Conservation (phyloP, 2,888 invertebrate genomes). For the Eristalis tenax region DNA sequence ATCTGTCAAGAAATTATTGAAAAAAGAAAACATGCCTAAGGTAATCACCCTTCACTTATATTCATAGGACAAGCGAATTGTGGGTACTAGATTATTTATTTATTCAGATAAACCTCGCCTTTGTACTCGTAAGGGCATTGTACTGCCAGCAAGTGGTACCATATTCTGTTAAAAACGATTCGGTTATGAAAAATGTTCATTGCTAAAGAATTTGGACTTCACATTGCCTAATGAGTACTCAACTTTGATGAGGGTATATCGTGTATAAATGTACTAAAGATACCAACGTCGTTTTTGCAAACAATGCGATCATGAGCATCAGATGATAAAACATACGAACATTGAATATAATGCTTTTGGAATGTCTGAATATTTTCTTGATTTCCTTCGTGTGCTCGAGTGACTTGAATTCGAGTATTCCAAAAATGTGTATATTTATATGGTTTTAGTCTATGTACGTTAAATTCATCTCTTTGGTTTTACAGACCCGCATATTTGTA, state of each 20-base stretch:
- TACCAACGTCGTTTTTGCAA: background rate
- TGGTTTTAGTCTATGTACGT: no score
- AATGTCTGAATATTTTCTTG: background rate
- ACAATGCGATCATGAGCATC: background rate
- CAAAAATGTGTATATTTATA: no score
- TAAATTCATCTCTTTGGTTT: no score
- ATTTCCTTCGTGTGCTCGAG: no score
- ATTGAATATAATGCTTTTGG: background rate
- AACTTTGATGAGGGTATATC: background rate
- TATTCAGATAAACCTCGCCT: background rate
- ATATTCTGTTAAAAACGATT: background rate
- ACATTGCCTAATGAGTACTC: background rate
- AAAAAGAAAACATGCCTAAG: no score
- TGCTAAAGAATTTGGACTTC: background rate
- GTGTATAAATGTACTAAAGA: background rate
- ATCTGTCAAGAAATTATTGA: no score
- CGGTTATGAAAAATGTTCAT: background rate
- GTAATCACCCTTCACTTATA: no score
- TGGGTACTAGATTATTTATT: no score
- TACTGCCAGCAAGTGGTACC: background rate
- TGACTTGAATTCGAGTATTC: no score
- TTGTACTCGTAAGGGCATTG: background rate
- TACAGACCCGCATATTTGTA: no score
- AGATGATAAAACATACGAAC: background rate
- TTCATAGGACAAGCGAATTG: no score